Conservation (phyloP, 2,888 invertebrate genomes). For the Sminthurinus aureus region DNA sequence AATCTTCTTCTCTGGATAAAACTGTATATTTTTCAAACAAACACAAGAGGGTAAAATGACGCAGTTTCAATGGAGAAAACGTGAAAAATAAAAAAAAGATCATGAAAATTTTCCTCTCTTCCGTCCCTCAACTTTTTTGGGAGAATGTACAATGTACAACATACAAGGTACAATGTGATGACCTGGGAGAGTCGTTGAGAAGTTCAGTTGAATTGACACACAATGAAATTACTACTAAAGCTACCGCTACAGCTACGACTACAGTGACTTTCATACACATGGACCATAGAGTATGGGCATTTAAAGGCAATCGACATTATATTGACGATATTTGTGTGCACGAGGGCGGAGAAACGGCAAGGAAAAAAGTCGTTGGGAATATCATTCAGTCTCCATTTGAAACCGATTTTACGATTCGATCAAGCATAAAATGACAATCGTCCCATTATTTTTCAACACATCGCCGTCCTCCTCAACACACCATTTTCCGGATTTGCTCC, state of each 20-base stretch:
- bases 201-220: slow-evolving; percentile 45
- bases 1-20: not conserved
- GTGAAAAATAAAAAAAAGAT: not conserved
- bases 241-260: too few species aligned
- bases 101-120: not conserved
- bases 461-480: slow-evolving; percentile 37
- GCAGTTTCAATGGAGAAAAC: not conserved
- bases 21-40: not conserved
- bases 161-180: slow-evolving; percentile 36
- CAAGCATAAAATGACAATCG: slow-evolving; percentile 60
- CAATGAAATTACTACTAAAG: slow-evolving; percentile 34
- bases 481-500: slow-evolving; percentile 49
- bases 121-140: not conserved
- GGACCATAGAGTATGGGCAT: slow-evolving; percentile 28
- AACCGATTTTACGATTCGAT: slow-evolving; percentile 60
- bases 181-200: slow-evolving; percentile 44
- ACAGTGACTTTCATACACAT: too few species aligned
- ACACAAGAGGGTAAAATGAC: not conserved
- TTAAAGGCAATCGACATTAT: slow-evolving; percentile 32
- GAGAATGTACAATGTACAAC: not conserved
- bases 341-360: slow-evolving; percentile 26
- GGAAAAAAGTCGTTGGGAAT: slow-evolving; percentile 20
- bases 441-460: slow-evolving; percentile 59
- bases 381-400: slow-evolving; percentile 55
- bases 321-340: slow-evolving; percentile 40